Evolutionary conservation across 2,888 invertebrate species (phyloP).

Genomic region (Pogonocherus hispidulus): DNA sequence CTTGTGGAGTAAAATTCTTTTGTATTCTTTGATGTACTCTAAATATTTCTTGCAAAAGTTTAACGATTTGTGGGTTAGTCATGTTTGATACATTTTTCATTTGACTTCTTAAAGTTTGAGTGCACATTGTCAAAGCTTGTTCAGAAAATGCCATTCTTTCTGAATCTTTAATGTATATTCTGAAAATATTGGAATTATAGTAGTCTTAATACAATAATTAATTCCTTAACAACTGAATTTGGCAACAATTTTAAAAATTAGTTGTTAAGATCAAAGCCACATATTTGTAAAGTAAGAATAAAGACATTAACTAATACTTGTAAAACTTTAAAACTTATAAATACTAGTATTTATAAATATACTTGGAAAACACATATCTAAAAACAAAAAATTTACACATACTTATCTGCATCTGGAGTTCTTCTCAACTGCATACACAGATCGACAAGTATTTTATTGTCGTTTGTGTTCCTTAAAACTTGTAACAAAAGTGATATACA

Average conservation of each 20-base stretch:
- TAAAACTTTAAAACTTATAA: too few relatives aligned
- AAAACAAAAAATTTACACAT: slow-evolving; percentile 50
- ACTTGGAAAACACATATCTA: background rate
- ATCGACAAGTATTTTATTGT: slow-evolving; percentile 84
- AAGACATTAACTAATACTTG: too few relatives aligned
- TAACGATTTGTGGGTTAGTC: slow-evolving; percentile 64
- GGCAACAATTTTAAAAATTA: too few relatives aligned
- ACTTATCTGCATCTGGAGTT: slow-evolving; percentile 90
- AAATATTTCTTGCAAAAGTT: slow-evolving; percentile 74
- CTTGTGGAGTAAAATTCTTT: slow-evolving; percentile 75
- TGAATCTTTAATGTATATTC: slow-evolving; percentile 86
- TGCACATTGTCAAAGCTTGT: slow-evolving; percentile 82
- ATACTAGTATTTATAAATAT: too few relatives aligned
- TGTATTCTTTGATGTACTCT: slow-evolving; percentile 79
- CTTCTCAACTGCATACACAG: slow-evolving; percentile 84
- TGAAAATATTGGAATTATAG: slow-evolving; percentile 63
- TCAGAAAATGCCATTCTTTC: slow-evolving; percentile 87
- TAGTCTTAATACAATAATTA: too few relatives aligned
- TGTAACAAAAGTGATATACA: slow-evolving; percentile 87
- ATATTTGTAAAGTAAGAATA: too few relatives aligned
- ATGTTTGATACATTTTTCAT: slow-evolving; percentile 69
- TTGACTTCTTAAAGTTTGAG: slow-evolving; percentile 78
- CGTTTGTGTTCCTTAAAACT: slow-evolving; percentile 83
- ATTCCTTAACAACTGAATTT: too few relatives aligned
- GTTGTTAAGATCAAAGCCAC: too few relatives aligned